Evolutionary conservation across 2,113 vertebrate species (phyloP), one percentile per base, ranked within the genome.

Genomic region (Trichomycterus rosablanca): DNA sequence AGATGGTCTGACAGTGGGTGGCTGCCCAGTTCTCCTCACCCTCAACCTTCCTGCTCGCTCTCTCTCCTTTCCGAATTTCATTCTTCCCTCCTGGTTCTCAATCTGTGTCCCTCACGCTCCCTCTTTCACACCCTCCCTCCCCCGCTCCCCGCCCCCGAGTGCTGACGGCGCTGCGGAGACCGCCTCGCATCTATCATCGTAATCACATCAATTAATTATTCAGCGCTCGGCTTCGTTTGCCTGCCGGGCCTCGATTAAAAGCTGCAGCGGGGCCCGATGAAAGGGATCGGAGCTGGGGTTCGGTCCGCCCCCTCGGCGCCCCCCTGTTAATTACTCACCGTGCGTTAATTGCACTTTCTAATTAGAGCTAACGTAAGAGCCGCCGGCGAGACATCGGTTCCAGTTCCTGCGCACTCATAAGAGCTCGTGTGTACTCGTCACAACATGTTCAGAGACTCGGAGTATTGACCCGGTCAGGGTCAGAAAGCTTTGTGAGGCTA

Each of bases 191-290:
- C 81, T 77, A 81, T 86, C 81, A 83, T 66, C 70, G 77, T 84
- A 85, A 85, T 86, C 82, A 84, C 74, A 74, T 60, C 79, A 58
- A 55, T 87, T 77, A 85, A 84, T 85, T 85, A 86, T 88, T 85
- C 82, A 79, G 73, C 60, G 63, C 71, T 82, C 74, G 76, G 81
- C 78, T 76, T 79, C 73, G 71, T 81, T 75, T 77, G 79, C 77
- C 75, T 73, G 81, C 77, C 79, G 80, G 71, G n/a, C 54, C 55
- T 63, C 68, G 65, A 72, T 81, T 83, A 82, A 74, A 75, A 54
- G 59, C 20, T n/a, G 24, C 30, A 11, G 34, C 18, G 28, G 37
- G 37, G 37, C 18, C 34, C 23, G 42, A 67, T 52, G 59, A 67
- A 63, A 63, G 28, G 64, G 53, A 8, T n/a, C 0, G 20, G 9